These are phyloP conservation scores for Rhabdornis inornatus DNA, from an alignment of 2,113 vertebrate genomes.

Conservation along the genomic window DNA sequence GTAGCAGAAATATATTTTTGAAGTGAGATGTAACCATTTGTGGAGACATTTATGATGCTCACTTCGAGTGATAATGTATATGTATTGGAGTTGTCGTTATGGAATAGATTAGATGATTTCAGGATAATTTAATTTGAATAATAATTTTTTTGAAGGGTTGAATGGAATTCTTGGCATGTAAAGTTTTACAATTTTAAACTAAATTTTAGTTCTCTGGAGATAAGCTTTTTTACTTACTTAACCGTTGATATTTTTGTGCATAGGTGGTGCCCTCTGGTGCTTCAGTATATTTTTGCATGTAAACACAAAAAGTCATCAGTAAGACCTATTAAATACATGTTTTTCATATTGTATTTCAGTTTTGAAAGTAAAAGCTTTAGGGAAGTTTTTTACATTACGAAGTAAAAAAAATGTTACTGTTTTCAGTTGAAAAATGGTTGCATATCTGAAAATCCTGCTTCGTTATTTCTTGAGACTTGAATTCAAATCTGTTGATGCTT, in stretches of 20 bases:
- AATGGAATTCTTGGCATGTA: background rate
- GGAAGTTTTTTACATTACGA: background rate
- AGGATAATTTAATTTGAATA: background rate
- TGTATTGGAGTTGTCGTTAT: background rate
- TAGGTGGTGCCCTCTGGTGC: conserved; percentile 53
- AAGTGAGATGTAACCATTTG: background rate
- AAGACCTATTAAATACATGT: background rate
- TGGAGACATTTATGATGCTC: background rate
- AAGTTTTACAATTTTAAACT: background rate
- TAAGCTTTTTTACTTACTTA: background rate
- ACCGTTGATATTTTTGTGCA: background rate
- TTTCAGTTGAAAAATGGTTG: background rate
- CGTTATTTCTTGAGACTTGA: background rate
- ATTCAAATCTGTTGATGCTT: background rate
- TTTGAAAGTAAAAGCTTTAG: background rate
- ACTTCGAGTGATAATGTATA: background rate
- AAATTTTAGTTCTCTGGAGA: background rate
- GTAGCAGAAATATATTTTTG: background rate
- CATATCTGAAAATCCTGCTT: background rate
- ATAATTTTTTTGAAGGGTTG: background rate
- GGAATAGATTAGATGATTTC: background rate
- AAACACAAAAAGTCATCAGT: background rate
- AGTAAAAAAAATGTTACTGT: background rate
- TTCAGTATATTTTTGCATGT: background rate
- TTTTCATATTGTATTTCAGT: background rate